These are phyloP conservation scores for Catharus fuscescens DNA, from an alignment of 2,113 vertebrate genomes.

Conservation along the genomic window DNA sequence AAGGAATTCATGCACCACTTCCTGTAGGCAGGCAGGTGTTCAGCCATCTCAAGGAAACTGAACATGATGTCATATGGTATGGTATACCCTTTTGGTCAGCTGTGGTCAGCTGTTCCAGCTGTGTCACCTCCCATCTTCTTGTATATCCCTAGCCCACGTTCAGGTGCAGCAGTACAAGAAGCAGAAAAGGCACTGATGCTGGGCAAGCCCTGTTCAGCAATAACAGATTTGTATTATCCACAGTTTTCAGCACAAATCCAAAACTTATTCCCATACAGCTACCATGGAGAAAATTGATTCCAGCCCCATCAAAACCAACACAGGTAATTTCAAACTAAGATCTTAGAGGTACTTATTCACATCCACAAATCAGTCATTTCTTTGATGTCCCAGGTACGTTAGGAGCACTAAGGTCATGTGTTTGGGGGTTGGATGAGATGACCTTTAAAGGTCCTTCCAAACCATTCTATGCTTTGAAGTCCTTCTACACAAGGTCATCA, in stretches of 20 bases:
- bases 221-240: neutral
- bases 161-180: neutral
- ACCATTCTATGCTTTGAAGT: neutral
- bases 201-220: neutral
- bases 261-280: neutral
- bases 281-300: neutral
- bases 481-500: neutral
- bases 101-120: neutral
- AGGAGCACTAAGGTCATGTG: neutral
- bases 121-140: neutral
- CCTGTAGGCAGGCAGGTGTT: neutral
- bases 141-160: rapidly evolving
- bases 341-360: neutral
- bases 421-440: neutral
- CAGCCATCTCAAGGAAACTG: neutral
- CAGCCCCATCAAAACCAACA: neutral
- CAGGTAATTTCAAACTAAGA: neutral
- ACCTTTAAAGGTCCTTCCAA: neutral
- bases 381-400: neutral
- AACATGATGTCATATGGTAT: neutral
- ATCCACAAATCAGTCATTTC: neutral
- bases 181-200: neutral
- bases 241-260: neutral
- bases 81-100: neutral
- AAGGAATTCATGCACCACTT: neutral